Conservation (phyloP, 2,888 invertebrate genomes). For the Volucella inanis region DNA sequence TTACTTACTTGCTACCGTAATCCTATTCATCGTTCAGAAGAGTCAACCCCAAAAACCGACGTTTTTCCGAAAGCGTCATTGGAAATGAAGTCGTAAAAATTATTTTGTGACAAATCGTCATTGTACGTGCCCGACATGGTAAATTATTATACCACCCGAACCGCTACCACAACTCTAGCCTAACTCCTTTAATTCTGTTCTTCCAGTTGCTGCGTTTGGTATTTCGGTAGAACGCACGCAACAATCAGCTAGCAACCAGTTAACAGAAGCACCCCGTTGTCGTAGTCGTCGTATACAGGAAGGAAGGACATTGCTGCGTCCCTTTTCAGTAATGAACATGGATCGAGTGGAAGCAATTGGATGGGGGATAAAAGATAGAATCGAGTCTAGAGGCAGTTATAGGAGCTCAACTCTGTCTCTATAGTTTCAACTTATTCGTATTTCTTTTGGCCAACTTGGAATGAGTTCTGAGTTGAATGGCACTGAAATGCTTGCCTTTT, state of each 20-base stretch:
- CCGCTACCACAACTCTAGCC: too few species aligned
- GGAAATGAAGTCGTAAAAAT: constrained; percentile 82
- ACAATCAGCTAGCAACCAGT: constrained; percentile 6
- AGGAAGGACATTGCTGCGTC: constrained; percentile 67
- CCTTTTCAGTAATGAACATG: constrained; percentile 12
- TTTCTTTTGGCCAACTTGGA: constrained; percentile 40
- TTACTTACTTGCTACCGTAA: constrained; percentile 35
- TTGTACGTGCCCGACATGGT: constrained; percentile 81
- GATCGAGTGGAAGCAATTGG: too few species aligned
- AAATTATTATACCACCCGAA: constrained; percentile 64
- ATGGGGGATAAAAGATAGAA: neutral
- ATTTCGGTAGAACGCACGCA: constrained; percentile 54
- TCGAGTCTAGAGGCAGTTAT: constrained; percentile 21
- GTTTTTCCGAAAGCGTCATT: constrained; percentile 58
- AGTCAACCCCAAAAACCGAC: constrained; percentile 51
- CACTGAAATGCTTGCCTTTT: constrained; percentile 40
- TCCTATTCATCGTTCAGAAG: constrained; percentile 12
- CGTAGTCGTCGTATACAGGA: constrained; percentile 20
- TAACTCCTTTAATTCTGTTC: constrained; percentile 22
- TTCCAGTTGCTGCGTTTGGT: constrained; percentile 53
- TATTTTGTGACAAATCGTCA: constrained; percentile 83
- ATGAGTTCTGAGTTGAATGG: neutral
- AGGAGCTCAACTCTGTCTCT: constrained; percentile 11
- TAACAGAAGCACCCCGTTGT: neutral
- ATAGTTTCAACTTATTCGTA: constrained; percentile 67